These are phyloP conservation scores for Coptotermes formosanus DNA, from an alignment of 1,140 invertebrate species.

Conservation along the genomic window DNA sequence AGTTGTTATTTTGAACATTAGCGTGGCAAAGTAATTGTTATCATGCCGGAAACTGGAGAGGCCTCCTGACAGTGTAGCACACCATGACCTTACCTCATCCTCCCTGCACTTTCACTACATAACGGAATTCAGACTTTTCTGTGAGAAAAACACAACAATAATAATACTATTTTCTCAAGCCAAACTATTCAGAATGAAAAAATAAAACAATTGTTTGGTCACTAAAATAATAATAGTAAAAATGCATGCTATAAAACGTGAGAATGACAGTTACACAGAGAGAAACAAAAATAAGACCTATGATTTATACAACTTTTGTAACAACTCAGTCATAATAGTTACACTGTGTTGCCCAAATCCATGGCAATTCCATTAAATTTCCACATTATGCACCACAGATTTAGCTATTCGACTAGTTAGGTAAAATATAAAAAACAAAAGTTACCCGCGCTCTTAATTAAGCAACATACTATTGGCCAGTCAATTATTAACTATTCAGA, in stretches of 20 bases:
- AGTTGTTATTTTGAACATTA: background rate
- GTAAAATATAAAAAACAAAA: too few relatives aligned
- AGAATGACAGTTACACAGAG: background rate
- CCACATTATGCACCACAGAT: too few relatives aligned
- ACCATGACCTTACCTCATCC: background rate
- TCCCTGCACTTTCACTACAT: background rate
- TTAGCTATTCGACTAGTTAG: too few relatives aligned
- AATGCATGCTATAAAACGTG: background rate
- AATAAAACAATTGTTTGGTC: background rate
- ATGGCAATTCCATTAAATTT: too few relatives aligned
- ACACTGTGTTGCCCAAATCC: background rate
- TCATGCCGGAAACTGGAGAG: background rate
- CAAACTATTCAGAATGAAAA: too few relatives aligned
- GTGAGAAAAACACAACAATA: background rate
- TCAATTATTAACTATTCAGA: too few relatives aligned
- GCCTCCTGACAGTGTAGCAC: background rate
- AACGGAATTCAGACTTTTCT: background rate
- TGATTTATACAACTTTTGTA: background rate
- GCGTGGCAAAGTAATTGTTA: background rate
- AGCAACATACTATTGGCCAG: too few relatives aligned
- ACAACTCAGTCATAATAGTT: background rate
- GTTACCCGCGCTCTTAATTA: too few relatives aligned
- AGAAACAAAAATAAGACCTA: background rate
- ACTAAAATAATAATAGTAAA: background rate
- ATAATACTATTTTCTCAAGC: background rate